Base-by-base conservation (phyloP, 1,140 invertebrate genomes). In the Bombus picipes region DNA sequence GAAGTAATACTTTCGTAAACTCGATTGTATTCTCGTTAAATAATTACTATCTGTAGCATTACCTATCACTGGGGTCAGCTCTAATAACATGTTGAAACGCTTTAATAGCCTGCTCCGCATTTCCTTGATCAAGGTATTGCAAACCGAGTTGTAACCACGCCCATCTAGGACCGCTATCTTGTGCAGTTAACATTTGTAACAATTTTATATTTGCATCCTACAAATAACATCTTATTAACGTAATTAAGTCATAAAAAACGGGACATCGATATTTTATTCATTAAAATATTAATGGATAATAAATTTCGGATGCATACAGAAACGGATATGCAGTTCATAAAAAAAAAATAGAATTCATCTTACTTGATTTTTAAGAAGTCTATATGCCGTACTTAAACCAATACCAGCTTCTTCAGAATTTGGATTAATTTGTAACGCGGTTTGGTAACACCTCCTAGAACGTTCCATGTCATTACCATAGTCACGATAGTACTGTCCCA, bases 361-460 rank as follows among this genome's bases (percentile, higher is more conserved):
- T 93, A 97, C 97, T 91, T 96, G 96, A 88, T 97, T 96, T 88
- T 97, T 96, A 62, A 97, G 92, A 86, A 96, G 95, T 85, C 96
- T 96, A 92, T 98, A 97, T 47, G 97, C 95, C 90, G 97, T 97
- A 94, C 97, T 98, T 32, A 98, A 95, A 86, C 96, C 96, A 92
- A 97, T 96, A 37, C 97, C 97, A 83, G 97, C 97, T 87, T 97
- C 95, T 62, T 96, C 95, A 82, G 96, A 96, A 81, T 95, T 94
- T 34, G 96, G 96, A 95, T 98, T 97, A 4, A 99, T 95, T 91
- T 97, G 97, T 83, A 97, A 96, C 47, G 97, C 97, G 94, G 98
- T 98, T 93, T 98, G 97, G 93, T 97, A 98, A 95, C 98, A 99
- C 92, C 97, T 97, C 88, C 96, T 96, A 6, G 97, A 97, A 91